These are phyloP conservation scores for Silurus aristotelis DNA, from an alignment of 2,797 vertebrate genomes.

Conservation along the genomic window DNA sequence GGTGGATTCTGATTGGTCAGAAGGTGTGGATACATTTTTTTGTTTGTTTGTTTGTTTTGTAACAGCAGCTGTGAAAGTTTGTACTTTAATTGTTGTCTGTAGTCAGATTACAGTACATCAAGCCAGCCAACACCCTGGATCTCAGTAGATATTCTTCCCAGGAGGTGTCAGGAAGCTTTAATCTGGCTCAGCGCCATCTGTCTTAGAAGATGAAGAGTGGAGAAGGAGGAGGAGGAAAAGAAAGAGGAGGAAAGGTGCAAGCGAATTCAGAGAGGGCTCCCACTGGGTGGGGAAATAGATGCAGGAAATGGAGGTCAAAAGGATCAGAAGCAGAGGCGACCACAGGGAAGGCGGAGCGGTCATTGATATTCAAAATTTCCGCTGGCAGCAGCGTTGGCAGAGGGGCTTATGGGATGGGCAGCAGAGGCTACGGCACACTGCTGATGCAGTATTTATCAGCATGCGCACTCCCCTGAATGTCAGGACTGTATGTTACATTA, in stretches of 20 bases:
- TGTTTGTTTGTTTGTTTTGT: too few relatives aligned
- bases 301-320: conserved; percentile 58
- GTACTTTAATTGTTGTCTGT: not conserved
- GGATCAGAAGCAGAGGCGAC: conserved; percentile 51
- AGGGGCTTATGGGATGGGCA: conserved; percentile 20
- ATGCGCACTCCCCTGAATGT: conserved; percentile 25
- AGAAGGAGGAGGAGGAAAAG: not conserved
- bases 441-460: conserved; percentile 56
- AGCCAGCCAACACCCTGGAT: not conserved
- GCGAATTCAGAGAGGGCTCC: conserved; percentile 38
- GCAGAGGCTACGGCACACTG: conserved; percentile 38
- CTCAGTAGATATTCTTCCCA: not conserved
- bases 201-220: conserved; percentile 31
- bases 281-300: conserved; percentile 48
- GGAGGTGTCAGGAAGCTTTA: conserved; percentile 13
- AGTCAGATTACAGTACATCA: not conserved
- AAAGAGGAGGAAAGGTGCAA: conserved; percentile 38
- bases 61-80: not conserved
- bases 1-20: not conserved
- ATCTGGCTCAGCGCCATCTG: conserved; percentile 17
- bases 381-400: conserved; percentile 38
- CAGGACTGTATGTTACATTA: conserved; percentile 40
- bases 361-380: conserved; percentile 57
- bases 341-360: conserved; percentile 45
- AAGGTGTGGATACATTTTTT: not conserved